Percentiles rank a stretch among this genome's conserved stretches.
Evolutionary conservation across 2,888 invertebrate genomes (phyloP).

Genomic region (Drosophila paracracens): DNA sequence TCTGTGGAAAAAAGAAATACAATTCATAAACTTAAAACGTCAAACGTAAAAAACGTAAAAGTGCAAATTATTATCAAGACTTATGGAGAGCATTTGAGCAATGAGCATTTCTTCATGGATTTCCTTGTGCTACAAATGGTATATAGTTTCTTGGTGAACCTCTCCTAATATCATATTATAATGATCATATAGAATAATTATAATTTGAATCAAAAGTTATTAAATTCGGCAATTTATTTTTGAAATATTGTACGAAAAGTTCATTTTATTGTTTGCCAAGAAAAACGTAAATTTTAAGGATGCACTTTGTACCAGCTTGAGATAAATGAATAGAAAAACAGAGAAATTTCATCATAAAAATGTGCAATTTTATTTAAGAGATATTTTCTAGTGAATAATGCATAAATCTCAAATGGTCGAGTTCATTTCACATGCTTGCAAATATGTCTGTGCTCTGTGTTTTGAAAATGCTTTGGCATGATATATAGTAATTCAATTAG

Average conservation of each 20-base stretch:
- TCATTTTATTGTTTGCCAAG: neutral
- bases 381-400: neutral
- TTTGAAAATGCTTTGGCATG: neutral
- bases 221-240: neutral
- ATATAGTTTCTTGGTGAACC: neutral
- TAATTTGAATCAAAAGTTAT: neutral
- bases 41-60: conserved; percentile 7
- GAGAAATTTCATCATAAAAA: neutral
- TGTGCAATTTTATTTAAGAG: neutral
- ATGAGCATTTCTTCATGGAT: neutral
- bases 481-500: neutral
- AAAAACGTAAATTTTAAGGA: neutral
- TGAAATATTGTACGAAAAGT: neutral
- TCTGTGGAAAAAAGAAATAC: conserved; percentile 67
- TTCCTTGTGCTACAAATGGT: neutral
- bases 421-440: neutral
- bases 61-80: conserved; percentile 48
- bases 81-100: conserved; percentile 38
- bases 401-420: neutral
- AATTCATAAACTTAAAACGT: conserved; percentile 8
- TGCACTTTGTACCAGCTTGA: neutral
- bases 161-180: neutral
- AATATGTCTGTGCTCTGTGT: neutral
- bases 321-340: neutral
- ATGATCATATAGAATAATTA: neutral